Conservation (phyloP, 1,140 invertebrate species). For the Papilio machaon region DNA sequence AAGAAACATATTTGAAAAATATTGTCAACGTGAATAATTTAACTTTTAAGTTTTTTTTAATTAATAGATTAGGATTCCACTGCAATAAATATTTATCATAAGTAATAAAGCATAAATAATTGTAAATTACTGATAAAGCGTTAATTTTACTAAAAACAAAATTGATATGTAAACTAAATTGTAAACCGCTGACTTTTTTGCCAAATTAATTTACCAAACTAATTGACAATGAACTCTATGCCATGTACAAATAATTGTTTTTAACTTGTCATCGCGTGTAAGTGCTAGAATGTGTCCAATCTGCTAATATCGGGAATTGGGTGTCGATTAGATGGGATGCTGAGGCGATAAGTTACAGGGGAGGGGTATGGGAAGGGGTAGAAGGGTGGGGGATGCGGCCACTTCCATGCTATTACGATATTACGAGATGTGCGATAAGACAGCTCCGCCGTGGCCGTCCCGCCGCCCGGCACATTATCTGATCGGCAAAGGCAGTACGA, state of each 20-base stretch:
- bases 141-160: neutral
- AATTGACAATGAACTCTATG: neutral
- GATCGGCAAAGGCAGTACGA: neutral
- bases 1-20: neutral
- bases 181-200: neutral
- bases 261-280: slow-evolving; percentile 28
- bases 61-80: too few species aligned
- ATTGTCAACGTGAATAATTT: neutral
- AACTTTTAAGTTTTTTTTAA: too few species aligned
- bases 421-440: slow-evolving; percentile 31
- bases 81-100: too few species aligned
- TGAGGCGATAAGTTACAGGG: slow-evolving; percentile 16
- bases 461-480: neutral
- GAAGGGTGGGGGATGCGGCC: neutral
- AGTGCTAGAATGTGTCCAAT: slow-evolving; percentile 44
- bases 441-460: neutral
- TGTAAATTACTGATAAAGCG: too few species aligned
- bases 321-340: slow-evolving; percentile 44
- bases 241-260: neutral
- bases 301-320: slow-evolving; percentile 39
- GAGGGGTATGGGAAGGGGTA: neutral
- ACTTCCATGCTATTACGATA: slow-evolving; percentile 32
- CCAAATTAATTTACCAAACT: neutral
- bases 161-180: neutral
- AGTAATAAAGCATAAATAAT: too few species aligned